Base-by-base conservation (phyloP, 2,113 vertebrate genomes). In the Nothoprocta perdicaria region DNA sequence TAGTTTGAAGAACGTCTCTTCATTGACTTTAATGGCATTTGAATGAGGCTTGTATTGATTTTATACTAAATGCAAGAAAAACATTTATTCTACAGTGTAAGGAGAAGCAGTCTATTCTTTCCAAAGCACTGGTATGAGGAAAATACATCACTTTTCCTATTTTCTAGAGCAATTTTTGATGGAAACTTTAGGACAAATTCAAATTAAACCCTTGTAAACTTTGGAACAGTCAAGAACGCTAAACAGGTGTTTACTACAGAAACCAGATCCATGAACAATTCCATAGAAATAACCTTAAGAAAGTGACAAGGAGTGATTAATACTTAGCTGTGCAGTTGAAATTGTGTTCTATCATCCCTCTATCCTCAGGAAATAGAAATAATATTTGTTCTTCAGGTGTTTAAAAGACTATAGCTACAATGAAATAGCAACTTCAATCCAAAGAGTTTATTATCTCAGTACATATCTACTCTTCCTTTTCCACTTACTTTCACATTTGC, bases 31-130 rank as follows among this genome's bases (percentile, higher is more conserved):
- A 89, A 90, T 83, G 80, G 76, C 68, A 89, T 94, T 94, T 85
- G 78, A 78, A 93, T 81, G 69, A 85, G 87, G n/a, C 72, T 90
- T 78, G 29, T 85, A 95, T 88, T 80, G 94, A 94, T 95, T 93
- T 89, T 93, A 27, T 62, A 68, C 43, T 52, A 40, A 61, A 41
- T 48, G 76, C 31, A 72, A 82, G 75, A 12, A 19, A 80, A 84
- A 3, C 2, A 3, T 78, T 89, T 24, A 61, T 89, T 67, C 7
- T 43, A 27, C 76, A 80, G 57, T 19, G 65, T 10, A 5, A 68
- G 68, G n/a, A 61, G 52, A 46, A 88, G 10, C 6, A 72, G n/a
- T 14, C 24, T 31, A 67, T 41, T 35, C 31, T 85, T 87, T 68
- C 23, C 61, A 78, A 67, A 90, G 43, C 53, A 48, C 48, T 61